A percentile compares a stretch with the other conserved stretches of the same genome.
Evolutionary conservation across 2,888 invertebrate genomes (phyloP).

Genomic region (Lochmaea crataegi): DNA sequence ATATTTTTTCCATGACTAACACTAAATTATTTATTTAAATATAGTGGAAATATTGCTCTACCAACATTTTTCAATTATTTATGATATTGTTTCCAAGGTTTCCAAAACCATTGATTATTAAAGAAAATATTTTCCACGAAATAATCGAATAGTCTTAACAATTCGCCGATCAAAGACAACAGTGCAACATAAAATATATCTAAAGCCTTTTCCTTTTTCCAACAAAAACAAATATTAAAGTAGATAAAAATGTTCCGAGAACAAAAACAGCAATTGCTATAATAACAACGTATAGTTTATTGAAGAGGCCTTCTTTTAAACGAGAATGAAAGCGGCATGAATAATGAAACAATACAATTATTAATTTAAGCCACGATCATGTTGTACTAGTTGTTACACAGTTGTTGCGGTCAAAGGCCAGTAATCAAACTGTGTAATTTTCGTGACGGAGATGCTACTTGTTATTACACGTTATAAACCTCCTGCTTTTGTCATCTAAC

Average conservation of each 20-base stretch:
- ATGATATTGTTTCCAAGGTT: not conserved
- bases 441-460: conserved; percentile 46
- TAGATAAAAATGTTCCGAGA: conserved; percentile 9
- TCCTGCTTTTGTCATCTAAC: conserved; percentile 40
- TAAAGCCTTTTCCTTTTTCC: not conserved
- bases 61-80: not conserved
- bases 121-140: not conserved
- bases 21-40: too few species aligned
- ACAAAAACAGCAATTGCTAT: conserved; percentile 42
- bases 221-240: conserved; percentile 9
- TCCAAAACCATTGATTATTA: not conserved
- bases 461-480: conserved; percentile 41
- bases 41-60: too few species aligned
- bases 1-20: too few species aligned
- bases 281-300: conserved; percentile 36
- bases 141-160: not conserved
- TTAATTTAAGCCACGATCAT: conserved; percentile 51
- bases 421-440: conserved; percentile 54
- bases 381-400: conserved; percentile 54
- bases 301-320: conserved; percentile 30
- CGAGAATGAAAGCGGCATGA: conserved; percentile 37
- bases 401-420: conserved; percentile 58
- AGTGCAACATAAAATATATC: not conserved
- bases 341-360: conserved; percentile 43
- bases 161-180: conserved; percentile 2